These are phyloP conservation scores for Ptychadena robeensis DNA, from an alignment of 2,797 vertebrate genomes.

Conservation along the genomic window DNA sequence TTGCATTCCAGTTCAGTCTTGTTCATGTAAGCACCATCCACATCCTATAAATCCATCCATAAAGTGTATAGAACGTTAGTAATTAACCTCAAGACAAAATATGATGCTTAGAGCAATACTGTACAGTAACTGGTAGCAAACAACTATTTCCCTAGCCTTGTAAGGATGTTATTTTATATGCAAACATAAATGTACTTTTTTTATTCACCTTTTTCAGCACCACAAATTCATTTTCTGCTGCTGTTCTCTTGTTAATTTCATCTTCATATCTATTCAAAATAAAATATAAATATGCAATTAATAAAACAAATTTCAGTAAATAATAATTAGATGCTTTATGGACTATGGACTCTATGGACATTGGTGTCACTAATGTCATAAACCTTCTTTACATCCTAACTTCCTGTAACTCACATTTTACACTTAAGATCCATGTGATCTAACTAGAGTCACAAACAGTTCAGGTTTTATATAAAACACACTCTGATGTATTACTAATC, in stretches of 20 bases:
- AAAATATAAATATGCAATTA: slow-evolving; percentile 1
- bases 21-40: slow-evolving; percentile 84
- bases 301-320: background rate
- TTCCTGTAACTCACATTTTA: background rate
- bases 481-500: background rate
- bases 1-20: slow-evolving; percentile 85
- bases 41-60: slow-evolving; percentile 75
- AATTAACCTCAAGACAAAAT: background rate
- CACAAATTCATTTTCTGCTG: slow-evolving; percentile 88
- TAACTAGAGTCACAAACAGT: background rate
- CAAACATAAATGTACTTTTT: too few relatives aligned
- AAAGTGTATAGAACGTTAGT: background rate
- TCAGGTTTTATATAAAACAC: background rate
- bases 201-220: slow-evolving; percentile 78
- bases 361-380: too few relatives aligned
- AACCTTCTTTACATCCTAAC: background rate
- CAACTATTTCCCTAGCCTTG: background rate
- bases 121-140: background rate
- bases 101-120: background rate
- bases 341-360: background rate
- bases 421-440: background rate
- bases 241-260: slow-evolving; percentile 62
- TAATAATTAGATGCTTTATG: background rate
- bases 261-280: slow-evolving; percentile 64
- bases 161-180: background rate